phyloP scores from a whole-genome alignment of 2,113 vertebrate species.

The Castor canadensis region DNA sequence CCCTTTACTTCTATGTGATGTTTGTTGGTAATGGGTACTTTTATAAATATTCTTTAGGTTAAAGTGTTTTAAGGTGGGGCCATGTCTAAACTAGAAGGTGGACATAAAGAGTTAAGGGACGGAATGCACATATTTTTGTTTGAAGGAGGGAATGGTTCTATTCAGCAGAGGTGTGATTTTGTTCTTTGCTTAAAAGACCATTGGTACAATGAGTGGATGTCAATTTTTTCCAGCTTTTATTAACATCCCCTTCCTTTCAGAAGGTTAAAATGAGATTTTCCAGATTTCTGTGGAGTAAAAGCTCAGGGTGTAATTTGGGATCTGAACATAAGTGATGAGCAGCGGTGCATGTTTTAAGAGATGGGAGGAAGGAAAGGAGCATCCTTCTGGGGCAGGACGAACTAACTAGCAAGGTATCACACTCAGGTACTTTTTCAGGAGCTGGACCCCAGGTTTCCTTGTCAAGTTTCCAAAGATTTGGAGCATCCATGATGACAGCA shows the following conservation, averaged over 20 bases:
- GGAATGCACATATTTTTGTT: neutral
- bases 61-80: neutral
- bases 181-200: neutral
- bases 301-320: neutral
- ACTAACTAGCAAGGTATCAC: neutral
- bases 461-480: neutral
- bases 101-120: neutral
- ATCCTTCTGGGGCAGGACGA: neutral
- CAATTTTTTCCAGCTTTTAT: neutral
- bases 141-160: neutral
- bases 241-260: neutral
- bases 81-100: conserved; percentile 3
- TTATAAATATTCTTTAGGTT: neutral
- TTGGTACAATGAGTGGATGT: neutral
- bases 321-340: neutral
- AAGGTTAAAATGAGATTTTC: neutral
- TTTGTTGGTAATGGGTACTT: neutral
- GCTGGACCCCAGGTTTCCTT: neutral
- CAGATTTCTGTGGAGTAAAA: neutral
- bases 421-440: neutral
- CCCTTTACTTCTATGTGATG: neutral
- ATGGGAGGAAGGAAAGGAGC: neutral
- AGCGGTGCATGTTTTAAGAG: neutral
- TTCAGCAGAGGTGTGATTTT: neutral
- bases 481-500: neutral